Evolutionary conservation across 2,797 vertebrate genomes (phyloP).

Genomic region (Chrosomus eos): DNA sequence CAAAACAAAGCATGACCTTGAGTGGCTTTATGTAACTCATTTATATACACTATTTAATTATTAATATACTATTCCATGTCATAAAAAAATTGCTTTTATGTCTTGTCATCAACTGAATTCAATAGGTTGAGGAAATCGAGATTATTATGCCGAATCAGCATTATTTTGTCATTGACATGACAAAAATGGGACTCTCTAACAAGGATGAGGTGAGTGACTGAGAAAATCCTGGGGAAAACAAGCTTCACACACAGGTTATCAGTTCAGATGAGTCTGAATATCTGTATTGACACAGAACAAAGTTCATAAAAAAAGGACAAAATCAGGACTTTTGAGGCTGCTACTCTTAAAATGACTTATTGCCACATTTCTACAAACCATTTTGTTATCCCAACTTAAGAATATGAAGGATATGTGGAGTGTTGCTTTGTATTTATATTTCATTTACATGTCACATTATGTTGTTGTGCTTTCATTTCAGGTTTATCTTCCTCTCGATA

Average conservation of each 20-base stretch:
- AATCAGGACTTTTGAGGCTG: slow-evolving; percentile 3
- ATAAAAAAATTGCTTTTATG: background rate
- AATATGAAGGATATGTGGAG: background rate
- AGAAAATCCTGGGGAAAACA: background rate
- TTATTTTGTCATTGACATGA: slow-evolving; percentile 91
- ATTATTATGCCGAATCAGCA: slow-evolving; percentile 91
- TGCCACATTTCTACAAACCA: background rate
- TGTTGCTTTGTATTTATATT: slow-evolving; percentile 13
- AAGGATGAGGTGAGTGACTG: slow-evolving; percentile 86
- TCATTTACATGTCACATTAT: background rate
- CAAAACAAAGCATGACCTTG: background rate
- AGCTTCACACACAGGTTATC: background rate
- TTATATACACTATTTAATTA: background rate
- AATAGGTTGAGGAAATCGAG: slow-evolving; percentile 92
- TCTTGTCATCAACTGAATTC: slow-evolving; percentile 16
- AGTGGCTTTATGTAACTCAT: background rate
- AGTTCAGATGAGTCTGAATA: background rate
- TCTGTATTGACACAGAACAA: slow-evolving; percentile 22
- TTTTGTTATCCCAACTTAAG: background rate
- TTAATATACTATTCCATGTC: background rate
- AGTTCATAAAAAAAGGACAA: slow-evolving; percentile 25
- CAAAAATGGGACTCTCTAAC: slow-evolving; percentile 88
- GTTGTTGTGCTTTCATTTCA: slow-evolving; percentile 63
- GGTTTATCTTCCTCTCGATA: slow-evolving; percentile 90
- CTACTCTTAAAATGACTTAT: slow-evolving; percentile 10